These are phyloP conservation scores for Rallus crepitans DNA, from an alignment of 2,797 vertebrate genomes.

Conservation along the genomic window DNA sequence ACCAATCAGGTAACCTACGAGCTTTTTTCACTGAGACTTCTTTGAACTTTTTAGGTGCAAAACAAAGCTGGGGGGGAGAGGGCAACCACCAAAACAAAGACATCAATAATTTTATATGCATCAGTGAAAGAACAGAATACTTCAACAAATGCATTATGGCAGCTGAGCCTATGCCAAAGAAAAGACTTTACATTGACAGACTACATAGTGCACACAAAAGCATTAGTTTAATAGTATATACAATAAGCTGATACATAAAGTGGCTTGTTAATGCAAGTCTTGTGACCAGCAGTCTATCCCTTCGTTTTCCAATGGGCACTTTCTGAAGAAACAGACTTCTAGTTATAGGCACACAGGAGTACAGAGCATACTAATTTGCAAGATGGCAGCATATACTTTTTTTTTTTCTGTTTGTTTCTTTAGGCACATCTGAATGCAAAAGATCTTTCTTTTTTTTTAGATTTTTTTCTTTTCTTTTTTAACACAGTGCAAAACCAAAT, in stretches of 20 bases:
- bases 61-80: slow-evolving; percentile 39
- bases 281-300: slow-evolving; percentile 70
- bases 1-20: slow-evolving; percentile 51
- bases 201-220: slow-evolving; percentile 74
- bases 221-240: slow-evolving; percentile 44
- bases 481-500: slow-evolving; percentile 78
- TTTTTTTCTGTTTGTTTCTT: background rate
- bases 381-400: slow-evolving; percentile 74
- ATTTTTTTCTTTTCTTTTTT: slow-evolving; percentile 39
- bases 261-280: slow-evolving; percentile 75
- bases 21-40: slow-evolving; percentile 52
- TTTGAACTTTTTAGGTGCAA: slow-evolving; percentile 64
- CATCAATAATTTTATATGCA: slow-evolving; percentile 57
- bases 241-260: slow-evolving; percentile 75
- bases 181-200: slow-evolving; percentile 71
- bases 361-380: slow-evolving; percentile 66
- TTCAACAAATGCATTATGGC: slow-evolving; percentile 67
- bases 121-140: slow-evolving; percentile 67
- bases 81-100: slow-evolving; percentile 61
- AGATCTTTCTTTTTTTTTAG: background rate
- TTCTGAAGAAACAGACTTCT: slow-evolving; percentile 60
- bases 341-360: slow-evolving; percentile 73
- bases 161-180: slow-evolving; percentile 72
- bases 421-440: slow-evolving; percentile 80
- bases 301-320: slow-evolving; percentile 69